Percentiles rank a stretch among this genome's conserved stretches.
phyloP scores from a whole-genome alignment of 2,797 vertebrate species.

The Arnoldichthys spilopterus region DNA sequence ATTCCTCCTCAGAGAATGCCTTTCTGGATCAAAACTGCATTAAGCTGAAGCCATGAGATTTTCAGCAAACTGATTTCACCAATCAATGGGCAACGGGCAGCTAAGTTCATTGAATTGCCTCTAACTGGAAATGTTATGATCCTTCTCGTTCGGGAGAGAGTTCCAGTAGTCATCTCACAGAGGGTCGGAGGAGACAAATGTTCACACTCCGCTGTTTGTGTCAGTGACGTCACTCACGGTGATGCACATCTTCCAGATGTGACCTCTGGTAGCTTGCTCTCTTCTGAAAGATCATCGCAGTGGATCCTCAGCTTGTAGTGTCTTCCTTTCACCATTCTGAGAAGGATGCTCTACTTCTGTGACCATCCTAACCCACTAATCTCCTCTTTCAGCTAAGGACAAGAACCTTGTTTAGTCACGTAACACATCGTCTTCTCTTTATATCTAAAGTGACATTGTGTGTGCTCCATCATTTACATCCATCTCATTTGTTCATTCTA shows the following conservation, averaged over 20 bases:
- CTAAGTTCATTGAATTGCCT: not conserved
- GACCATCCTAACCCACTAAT: not conserved
- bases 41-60: not conserved
- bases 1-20: conserved; percentile 9
- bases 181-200: not conserved
- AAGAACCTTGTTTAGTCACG: conserved; percentile 10
- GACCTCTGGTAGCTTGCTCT: not conserved
- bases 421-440: conserved; percentile 20
- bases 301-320: not conserved
- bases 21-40: not conserved
- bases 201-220: not conserved
- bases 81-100: not conserved
- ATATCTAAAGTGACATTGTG: conserved; percentile 33
- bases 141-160: not conserved
- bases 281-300: conserved; percentile 1
- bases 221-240: not conserved
- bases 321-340: not conserved
- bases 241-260: not conserved
- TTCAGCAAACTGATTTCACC: conserved; percentile 1
- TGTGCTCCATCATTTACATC: not conserved
- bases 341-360: not conserved
- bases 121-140: not conserved
- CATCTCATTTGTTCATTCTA: conserved; percentile 11
- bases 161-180: conserved; percentile 8
- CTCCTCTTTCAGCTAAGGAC: conserved; percentile 14